Evolutionary conservation across 1,140 invertebrate species (phyloP).

Genomic region (Parapsyche elsis): DNA sequence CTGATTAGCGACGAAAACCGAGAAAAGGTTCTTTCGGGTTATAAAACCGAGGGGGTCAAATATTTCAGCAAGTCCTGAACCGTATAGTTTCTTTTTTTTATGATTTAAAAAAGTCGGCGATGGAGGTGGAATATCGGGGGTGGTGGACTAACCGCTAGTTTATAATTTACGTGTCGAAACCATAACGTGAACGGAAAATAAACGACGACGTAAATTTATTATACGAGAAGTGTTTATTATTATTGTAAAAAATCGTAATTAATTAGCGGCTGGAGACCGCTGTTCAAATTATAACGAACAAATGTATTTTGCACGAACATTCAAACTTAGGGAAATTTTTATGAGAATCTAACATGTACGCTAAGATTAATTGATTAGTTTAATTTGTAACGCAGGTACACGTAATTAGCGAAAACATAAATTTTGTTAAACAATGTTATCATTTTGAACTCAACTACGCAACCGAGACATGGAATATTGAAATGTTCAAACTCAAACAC

Average conservation of each 20-base stretch:
- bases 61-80: neutral
- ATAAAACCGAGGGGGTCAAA: neutral
- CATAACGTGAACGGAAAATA: constrained; percentile 10
- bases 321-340: too few species aligned
- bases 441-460: too few species aligned
- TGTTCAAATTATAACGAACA: too few species aligned
- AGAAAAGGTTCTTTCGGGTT: constrained; percentile 7
- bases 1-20: constrained; percentile 29
- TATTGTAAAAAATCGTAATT: constrained; percentile 8
- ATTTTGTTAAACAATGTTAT: too few species aligned
- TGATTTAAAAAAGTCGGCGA: neutral
- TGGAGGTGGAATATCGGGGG: neutral
- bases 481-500: too few species aligned
- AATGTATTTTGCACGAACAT: too few species aligned
- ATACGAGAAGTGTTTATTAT: neutral
- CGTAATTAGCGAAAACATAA: too few species aligned
- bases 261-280: neutral
- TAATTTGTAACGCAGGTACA: too few species aligned
- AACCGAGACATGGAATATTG: too few species aligned
- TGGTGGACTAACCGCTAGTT: too few species aligned
- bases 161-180: constrained; percentile 23
- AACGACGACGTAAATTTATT: constrained; percentile 17
- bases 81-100: neutral
- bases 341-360: too few species aligned
- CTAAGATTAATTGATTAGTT: too few species aligned